These are phyloP conservation scores for Lathronympha strigana DNA, from an alignment of 2,888 invertebrate genomes.

Conservation along the genomic window DNA sequence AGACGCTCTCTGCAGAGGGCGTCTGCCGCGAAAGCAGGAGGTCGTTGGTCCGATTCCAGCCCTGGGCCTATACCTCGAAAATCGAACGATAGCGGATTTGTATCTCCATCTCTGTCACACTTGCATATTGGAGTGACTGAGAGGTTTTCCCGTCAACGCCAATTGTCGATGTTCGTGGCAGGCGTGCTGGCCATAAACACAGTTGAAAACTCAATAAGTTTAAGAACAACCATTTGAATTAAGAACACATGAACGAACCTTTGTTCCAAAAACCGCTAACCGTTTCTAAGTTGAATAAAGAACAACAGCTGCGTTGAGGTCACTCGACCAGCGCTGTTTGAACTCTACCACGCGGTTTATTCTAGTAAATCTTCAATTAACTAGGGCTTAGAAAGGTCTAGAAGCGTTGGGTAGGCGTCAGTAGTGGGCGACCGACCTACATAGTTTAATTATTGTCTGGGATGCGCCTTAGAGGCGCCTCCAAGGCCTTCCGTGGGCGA, in stretches of 20 bases:
- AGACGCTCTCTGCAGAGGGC: too few species aligned
- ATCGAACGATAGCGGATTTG: too few species aligned
- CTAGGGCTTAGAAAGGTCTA: constrained; percentile 59
- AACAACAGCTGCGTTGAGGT: constrained; percentile 43
- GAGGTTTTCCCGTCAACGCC: too few species aligned
- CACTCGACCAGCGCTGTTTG: constrained; percentile 39
- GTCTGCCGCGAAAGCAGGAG: too few species aligned
- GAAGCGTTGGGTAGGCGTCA: constrained; percentile 60
- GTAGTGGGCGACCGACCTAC: constrained; percentile 79
- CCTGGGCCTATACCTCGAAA: too few species aligned
- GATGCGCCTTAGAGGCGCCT: constrained; percentile 79
- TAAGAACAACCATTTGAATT: neutral
- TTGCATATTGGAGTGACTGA: too few species aligned
- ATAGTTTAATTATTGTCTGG: constrained; percentile 79
- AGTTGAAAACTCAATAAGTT: too few species aligned
- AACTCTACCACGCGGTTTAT: constrained; percentile 35
- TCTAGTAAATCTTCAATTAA: constrained; percentile 51
- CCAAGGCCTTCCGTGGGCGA: constrained; percentile 69
- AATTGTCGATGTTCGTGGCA: too few species aligned
- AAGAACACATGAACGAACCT: neutral
- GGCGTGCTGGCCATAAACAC: too few species aligned
- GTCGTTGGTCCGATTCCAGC: too few species aligned
- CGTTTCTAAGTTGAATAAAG: constrained; percentile 75
- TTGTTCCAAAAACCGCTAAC: constrained; percentile 43
- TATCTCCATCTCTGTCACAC: too few species aligned